A percentile compares a stretch with the other conserved stretches of the same genome.
These are phyloP conservation scores for Saxidomus purpurata DNA, from an alignment of 1,140 invertebrate genomes.

Conservation along the genomic window DNA sequence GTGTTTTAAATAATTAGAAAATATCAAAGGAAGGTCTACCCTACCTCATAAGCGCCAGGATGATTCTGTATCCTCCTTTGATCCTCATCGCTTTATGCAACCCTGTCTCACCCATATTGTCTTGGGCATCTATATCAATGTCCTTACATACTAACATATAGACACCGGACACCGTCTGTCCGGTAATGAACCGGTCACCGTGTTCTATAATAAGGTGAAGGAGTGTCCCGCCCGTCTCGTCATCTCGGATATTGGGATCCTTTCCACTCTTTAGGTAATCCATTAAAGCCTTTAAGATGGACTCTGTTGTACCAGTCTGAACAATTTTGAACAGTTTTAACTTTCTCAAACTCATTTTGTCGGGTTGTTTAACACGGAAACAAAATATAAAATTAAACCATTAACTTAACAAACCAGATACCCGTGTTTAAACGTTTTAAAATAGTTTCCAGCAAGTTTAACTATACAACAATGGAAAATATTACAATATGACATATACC, in stretches of 20 bases:
- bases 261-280: conserved; percentile 80
- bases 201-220: conserved; percentile 79
- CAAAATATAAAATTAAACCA: neutral
- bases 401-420: neutral
- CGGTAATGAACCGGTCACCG: conserved; percentile 75
- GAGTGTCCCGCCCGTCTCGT: conserved; percentile 76
- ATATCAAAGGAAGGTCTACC: no score
- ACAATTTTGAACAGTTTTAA: conserved; percentile 79
- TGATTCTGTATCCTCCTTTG: conserved; percentile 79
- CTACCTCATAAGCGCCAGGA: conserved; percentile 80
- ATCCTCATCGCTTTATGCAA: conserved; percentile 79
- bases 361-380: no score
- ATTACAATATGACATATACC: neutral
- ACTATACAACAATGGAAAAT: conserved; percentile 9
- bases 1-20: no score
- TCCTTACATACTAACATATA: conserved; percentile 82
- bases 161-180: conserved; percentile 77
- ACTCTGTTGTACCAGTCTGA: conserved; percentile 70
- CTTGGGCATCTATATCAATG: conserved; percentile 80
- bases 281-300: conserved; percentile 75
- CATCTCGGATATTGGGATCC: conserved; percentile 77
- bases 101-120: conserved; percentile 77
- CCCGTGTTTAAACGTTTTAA: neutral
- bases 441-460: neutral
- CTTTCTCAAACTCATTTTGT: conserved; percentile 76